These are phyloP conservation scores for Netelia melanura DNA, from an alignment of 2,888 invertebrate genomes.

Conservation along the genomic window DNA sequence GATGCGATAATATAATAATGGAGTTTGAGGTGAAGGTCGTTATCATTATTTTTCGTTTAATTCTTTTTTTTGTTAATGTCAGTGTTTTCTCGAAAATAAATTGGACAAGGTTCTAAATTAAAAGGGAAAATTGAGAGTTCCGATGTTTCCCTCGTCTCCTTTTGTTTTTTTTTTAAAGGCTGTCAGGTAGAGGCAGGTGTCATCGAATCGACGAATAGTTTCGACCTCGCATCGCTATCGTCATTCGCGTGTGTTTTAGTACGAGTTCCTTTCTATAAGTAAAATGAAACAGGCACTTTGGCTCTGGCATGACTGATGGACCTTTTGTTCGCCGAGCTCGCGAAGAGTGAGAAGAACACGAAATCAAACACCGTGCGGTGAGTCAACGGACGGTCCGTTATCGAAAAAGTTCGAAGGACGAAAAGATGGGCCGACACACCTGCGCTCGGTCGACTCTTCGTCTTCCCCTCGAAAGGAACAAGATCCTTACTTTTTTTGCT, in stretches of 20 bases:
- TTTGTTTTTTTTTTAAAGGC: not conserved
- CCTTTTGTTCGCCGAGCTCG: conserved; percentile 6
- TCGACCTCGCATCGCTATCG: conserved; percentile 22
- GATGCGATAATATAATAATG: conserved; percentile 58
- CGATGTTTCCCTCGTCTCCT: not conserved
- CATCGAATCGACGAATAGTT: conserved; percentile 39
- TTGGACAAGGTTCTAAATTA: not conserved
- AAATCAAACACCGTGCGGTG: conserved; percentile 37
- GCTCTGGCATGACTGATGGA: conserved; percentile 10
- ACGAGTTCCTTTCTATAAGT: not conserved
- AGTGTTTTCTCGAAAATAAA: not conserved
- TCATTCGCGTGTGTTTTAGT: conserved; percentile 19
- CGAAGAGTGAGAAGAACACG: conserved; percentile 56
- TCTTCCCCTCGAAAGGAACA: not conserved
- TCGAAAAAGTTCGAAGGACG: conserved; percentile 37
- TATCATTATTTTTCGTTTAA: not conserved
- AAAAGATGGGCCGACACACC: conserved; percentile 32
- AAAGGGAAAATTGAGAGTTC: not conserved
- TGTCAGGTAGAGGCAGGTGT: conserved; percentile 44
- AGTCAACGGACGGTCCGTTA: conserved; percentile 45
- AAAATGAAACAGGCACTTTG: conserved; percentile 13
- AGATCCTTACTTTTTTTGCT: conserved; percentile 13
- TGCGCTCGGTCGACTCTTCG: conserved; percentile 17
- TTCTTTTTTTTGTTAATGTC: not conserved
- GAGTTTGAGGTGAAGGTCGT: not conserved